phyloP scores from a whole-genome alignment of 2,888 invertebrate genomes.

The Peribatodes rhomboidaria region DNA sequence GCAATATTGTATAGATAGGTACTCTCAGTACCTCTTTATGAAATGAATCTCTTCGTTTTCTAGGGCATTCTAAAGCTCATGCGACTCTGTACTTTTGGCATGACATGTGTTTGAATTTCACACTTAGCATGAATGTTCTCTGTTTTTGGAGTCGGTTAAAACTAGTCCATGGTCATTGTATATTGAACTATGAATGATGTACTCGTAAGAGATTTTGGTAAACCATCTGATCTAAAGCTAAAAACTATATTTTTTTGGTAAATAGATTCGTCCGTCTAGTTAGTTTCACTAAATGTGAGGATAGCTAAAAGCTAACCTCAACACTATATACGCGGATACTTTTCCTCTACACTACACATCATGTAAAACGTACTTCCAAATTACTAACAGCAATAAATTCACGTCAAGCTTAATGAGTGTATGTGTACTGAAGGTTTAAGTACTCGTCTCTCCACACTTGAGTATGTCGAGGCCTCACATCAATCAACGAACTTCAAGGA shows the following conservation, averaged over 20 bases:
- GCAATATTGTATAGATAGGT: background rate
- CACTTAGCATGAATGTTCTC: no score
- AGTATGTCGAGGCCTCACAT: conserved; percentile 40
- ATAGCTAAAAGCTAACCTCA: background rate
- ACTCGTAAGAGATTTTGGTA: no score
- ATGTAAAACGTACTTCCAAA: conserved; percentile 16
- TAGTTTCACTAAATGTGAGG: background rate
- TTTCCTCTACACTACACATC: background rate
- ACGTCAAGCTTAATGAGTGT: conserved; percentile 19
- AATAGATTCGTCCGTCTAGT: no score
- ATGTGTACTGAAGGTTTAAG: conserved; percentile 25
- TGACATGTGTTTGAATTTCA: background rate
- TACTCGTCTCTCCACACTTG: conserved; percentile 19
- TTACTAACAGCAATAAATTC: conserved; percentile 27
- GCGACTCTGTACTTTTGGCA: no score
- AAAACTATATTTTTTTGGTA: no score
- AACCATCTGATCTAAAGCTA: no score
- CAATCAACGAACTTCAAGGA: conserved; percentile 41
- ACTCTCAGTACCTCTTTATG: background rate
- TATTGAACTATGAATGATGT: no score
- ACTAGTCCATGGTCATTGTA: no score
- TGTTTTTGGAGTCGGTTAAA: no score
- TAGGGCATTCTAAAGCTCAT: background rate
- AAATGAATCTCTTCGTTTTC: background rate
- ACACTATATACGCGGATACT: background rate